phyloP scores from a whole-genome alignment of 2,797 vertebrate species.

The Poeciliopsis turneri region DNA sequence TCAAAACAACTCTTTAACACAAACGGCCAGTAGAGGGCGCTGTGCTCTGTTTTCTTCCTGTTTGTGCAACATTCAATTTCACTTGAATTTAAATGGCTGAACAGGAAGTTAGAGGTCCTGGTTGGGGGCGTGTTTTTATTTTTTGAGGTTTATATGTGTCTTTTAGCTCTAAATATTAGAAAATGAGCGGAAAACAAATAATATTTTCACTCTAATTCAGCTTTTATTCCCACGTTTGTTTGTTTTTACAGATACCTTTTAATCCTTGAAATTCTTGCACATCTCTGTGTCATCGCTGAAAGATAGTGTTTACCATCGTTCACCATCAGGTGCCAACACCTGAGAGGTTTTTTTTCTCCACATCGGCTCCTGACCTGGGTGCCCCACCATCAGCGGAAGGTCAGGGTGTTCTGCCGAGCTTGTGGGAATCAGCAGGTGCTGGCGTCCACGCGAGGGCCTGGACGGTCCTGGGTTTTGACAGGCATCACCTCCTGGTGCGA shows the following conservation, averaged over 20 bases:
- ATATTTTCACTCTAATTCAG: too few relatives aligned
- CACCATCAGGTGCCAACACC: too few relatives aligned
- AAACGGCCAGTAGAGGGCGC: conserved; percentile 43
- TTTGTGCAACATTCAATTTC: not conserved
- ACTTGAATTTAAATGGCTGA: not conserved
- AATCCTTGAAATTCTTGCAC: not conserved
- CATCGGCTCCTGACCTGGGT: too few relatives aligned
- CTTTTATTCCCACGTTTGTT: not conserved
- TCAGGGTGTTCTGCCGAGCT: too few relatives aligned
- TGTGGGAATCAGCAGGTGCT: too few relatives aligned
- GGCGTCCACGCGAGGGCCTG: too few relatives aligned
- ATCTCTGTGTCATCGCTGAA: not conserved
- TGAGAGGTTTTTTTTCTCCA: too few relatives aligned
- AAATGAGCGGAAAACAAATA: too few relatives aligned
- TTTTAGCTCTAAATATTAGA: not conserved
- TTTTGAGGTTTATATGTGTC: not conserved
- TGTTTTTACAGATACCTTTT: not conserved
- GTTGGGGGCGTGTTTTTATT: too few relatives aligned
- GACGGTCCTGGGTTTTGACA: too few relatives aligned
- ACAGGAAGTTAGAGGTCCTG: not conserved
- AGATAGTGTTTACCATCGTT: not conserved
- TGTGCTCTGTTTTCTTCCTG: conserved; percentile 13
- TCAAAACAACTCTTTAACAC: not conserved
- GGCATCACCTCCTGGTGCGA: too few relatives aligned
- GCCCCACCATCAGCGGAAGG: too few relatives aligned